Percentiles rank a stretch among this genome's conserved stretches.
phyloP scores from a whole-genome alignment of 2,113 vertebrate species.

The Corvus cornix region DNA sequence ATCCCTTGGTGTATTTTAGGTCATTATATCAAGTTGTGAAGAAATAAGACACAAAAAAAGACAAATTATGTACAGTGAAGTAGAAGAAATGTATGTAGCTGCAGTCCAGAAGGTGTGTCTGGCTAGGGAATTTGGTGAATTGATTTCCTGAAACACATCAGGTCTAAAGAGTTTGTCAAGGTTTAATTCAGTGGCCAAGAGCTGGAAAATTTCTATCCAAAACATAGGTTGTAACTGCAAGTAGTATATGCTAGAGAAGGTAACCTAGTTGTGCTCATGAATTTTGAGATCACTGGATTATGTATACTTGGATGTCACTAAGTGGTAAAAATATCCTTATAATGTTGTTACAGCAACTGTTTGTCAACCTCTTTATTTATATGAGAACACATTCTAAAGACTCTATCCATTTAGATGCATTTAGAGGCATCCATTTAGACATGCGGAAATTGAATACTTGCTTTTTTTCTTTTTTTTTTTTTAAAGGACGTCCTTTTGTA shows the following conservation, averaged over 20 bases:
- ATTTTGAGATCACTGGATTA: background rate
- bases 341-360: background rate
- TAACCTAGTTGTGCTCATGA: background rate
- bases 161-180: background rate
- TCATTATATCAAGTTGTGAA: background rate
- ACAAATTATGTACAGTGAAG: background rate
- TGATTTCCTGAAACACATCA: background rate
- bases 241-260: background rate
- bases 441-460: background rate
- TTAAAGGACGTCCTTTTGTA: background rate
- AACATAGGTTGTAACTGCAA: background rate
- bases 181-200: background rate
- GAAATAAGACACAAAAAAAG: background rate
- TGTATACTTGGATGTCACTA: background rate
- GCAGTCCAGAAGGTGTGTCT: background rate
- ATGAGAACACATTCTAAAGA: background rate
- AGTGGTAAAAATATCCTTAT: background rate
- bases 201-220: background rate
- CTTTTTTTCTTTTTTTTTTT: background rate
- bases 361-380: background rate
- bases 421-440: background rate
- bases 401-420: background rate
- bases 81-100: background rate
- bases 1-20: background rate
- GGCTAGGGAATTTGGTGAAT: background rate